Evolutionary conservation across 1,140 invertebrate species (phyloP).

Genomic region (Babylonia areolata): DNA sequence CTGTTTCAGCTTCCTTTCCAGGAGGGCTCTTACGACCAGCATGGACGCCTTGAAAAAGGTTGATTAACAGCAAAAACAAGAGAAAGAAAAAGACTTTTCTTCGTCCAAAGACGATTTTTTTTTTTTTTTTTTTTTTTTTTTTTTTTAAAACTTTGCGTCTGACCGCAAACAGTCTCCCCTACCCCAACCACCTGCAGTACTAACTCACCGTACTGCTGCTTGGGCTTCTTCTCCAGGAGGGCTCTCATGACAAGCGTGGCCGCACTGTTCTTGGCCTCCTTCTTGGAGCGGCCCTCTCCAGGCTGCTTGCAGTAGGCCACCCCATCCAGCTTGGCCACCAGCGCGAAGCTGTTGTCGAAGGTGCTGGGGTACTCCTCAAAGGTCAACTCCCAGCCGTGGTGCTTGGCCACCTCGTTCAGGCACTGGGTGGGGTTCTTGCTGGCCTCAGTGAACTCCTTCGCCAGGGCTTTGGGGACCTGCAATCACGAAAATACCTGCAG

Average conservation of each 20-base stretch:
- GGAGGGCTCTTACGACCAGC: slow-evolving; percentile 59
- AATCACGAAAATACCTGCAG: too few relatives aligned
- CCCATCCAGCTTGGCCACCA: slow-evolving; percentile 58
- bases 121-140: background rate
- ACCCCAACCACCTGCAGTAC: slow-evolving; percentile 42
- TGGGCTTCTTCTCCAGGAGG: slow-evolving; percentile 51
- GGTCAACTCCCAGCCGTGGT: background rate
- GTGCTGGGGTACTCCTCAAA: slow-evolving; percentile 6
- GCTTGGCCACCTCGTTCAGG: background rate
- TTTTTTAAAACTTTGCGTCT: background rate
- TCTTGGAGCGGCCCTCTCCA: slow-evolving; percentile 68
- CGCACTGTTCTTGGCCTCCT: slow-evolving; percentile 70
- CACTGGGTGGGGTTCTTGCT: slow-evolving; percentile 23
- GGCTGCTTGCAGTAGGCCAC: slow-evolving; percentile 60
- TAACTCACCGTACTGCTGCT: background rate
- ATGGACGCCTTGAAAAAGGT: slow-evolving; percentile 60
- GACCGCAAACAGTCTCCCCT: background rate
- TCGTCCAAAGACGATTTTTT: background rate
- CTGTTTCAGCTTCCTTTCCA: slow-evolving; percentile 46
- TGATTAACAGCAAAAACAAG: too few relatives aligned
- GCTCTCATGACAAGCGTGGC: slow-evolving; percentile 62
- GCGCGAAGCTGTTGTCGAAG: slow-evolving; percentile 59
- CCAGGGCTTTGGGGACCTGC: background rate
- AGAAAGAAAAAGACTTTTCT: too few relatives aligned
- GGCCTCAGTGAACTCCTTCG: background rate